Conservation (phyloP, 2,113 vertebrate genomes). For the Istiophorus platypterus region DNA sequence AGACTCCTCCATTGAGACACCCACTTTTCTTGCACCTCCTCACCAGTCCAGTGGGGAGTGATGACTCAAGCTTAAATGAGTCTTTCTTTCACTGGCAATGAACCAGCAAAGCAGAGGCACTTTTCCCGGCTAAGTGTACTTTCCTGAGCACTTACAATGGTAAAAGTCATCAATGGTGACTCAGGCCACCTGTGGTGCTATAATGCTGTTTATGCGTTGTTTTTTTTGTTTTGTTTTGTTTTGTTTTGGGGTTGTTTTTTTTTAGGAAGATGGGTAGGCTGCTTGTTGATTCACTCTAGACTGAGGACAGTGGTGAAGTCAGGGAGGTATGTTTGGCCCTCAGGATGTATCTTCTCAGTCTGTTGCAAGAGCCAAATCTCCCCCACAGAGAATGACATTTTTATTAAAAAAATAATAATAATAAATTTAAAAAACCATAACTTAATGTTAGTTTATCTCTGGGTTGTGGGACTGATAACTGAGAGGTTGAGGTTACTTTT, state of each 20-base stretch:
- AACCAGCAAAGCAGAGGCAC: conserved; percentile 16
- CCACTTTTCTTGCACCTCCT: conserved; percentile 68
- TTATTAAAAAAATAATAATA: too few species aligned
- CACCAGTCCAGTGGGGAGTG: conserved; percentile 35
- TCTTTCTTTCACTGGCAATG: conserved; percentile 31
- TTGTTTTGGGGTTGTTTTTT: too few species aligned
- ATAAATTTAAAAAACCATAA: too few species aligned
- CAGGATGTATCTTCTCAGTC: not conserved
- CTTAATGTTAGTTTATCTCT: conserved; percentile 5
- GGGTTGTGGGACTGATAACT: not conserved
- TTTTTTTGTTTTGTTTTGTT: too few species aligned
- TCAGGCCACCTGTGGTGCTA: conserved; percentile 45
- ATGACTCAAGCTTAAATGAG: conserved; percentile 70
- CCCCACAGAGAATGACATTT: not conserved
- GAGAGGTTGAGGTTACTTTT: not conserved
- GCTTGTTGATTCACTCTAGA: conserved; percentile 40
- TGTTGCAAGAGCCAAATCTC: conserved; percentile 9
- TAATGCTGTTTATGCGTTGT: not conserved
- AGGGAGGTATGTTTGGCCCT: conserved; percentile 12
- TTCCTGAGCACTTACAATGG: conserved; percentile 47
- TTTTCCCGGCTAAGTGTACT: conserved; percentile 54
- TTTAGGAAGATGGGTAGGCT: conserved; percentile 36
- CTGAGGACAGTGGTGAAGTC: not conserved
- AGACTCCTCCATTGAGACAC: conserved; percentile 65
- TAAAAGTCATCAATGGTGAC: conserved; percentile 67